A percentile compares a stretch with the other conserved stretches of the same genome.
phyloP scores from a whole-genome alignment of 2,888 invertebrate species.

The Reticulitermes lucifugus region DNA sequence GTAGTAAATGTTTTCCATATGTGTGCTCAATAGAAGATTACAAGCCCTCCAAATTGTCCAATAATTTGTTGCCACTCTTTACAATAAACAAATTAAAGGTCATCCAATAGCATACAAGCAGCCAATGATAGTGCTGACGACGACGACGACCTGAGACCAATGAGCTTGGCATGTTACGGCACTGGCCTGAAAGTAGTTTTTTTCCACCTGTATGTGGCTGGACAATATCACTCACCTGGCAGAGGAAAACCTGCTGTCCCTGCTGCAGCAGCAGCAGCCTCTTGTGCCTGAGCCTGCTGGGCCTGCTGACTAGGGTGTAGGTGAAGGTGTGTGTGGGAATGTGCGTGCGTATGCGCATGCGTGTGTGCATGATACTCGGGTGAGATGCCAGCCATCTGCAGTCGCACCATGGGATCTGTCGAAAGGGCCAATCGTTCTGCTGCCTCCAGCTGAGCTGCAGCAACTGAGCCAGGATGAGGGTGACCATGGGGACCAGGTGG shows the following conservation, averaged over 20 bases:
- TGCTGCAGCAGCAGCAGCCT: slow-evolving; percentile 69
- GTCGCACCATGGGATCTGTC: slow-evolving; percentile 90
- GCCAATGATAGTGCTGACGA: too few relatives aligned
- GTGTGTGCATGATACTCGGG: slow-evolving; percentile 93
- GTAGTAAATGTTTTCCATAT: too few relatives aligned
- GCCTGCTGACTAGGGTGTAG: slow-evolving; percentile 79
- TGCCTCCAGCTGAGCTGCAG: slow-evolving; percentile 75
- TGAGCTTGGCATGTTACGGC: not conserved
- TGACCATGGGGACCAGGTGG: slow-evolving; percentile 70
- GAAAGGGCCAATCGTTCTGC: slow-evolving; percentile 86
- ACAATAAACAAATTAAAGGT: too few relatives aligned
- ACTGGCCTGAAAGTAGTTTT: not conserved
- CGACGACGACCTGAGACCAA: too few relatives aligned
- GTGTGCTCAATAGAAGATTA: too few relatives aligned
- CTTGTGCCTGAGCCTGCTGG: slow-evolving; percentile 65
- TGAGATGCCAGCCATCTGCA: slow-evolving; percentile 93
- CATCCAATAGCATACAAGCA: too few relatives aligned
- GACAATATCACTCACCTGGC: slow-evolving; percentile 63
- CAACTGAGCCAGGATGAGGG: slow-evolving; percentile 65
- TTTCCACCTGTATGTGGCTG: not conserved
- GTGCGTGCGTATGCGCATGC: slow-evolving; percentile 91
- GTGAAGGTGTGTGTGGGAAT: slow-evolving; percentile 89
- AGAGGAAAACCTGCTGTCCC: slow-evolving; percentile 70
- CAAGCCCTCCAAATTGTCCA: too few relatives aligned
- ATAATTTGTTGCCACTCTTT: too few relatives aligned